Base-by-base conservation (phyloP, 1,140 invertebrate genomes). In the Drosophila yakuba region DNA sequence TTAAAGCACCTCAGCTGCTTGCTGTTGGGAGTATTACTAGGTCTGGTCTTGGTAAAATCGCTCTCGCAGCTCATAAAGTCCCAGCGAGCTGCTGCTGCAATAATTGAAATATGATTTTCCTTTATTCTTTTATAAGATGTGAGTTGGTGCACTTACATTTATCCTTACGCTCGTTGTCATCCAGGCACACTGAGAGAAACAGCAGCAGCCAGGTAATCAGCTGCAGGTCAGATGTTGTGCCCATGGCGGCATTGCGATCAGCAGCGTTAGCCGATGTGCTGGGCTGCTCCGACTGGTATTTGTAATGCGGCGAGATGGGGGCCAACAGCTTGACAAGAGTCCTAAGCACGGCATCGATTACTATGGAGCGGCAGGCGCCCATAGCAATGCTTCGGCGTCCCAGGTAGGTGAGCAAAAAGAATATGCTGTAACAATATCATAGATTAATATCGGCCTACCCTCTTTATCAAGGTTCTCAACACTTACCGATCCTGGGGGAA, bases 371-470 rank as follows among this genome's bases (percentile, higher is more conserved):
- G 73, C 95, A 94, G 32, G 93, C 92, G n/a, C 93, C 93, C 71
- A 93, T 93, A 17, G 94, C 93, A 64, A 97, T 93, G 61, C 96
- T 96, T 83, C 97, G 97, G 68, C 97, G 96, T 28, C 96, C 96
- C 93, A 98, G 94, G 92, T 97, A 97, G 54, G 97, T 96, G 45
- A 98, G 92, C 47, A 98, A 93, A 67, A 98, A 96, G 85, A 98
- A 97, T 36, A 98, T 96, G 82, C 97, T 97, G 92, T 17, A 93
- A 92, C 82, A 62, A 50, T 52, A 51, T n/a, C 54, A 17, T 23
- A 59, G 0, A 35, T 47, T 36, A 12, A 32, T 38, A n/a, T 4
- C 2, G 1, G 8, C 14, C 0, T 5, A 20, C n/a, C 11, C 0
- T 50, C 28, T 4, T 38, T 11, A 43, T 8, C 7, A 25, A 7